Conservation (phyloP, 2,113 vertebrate species). For the Phoxinus phoxinus region DNA sequence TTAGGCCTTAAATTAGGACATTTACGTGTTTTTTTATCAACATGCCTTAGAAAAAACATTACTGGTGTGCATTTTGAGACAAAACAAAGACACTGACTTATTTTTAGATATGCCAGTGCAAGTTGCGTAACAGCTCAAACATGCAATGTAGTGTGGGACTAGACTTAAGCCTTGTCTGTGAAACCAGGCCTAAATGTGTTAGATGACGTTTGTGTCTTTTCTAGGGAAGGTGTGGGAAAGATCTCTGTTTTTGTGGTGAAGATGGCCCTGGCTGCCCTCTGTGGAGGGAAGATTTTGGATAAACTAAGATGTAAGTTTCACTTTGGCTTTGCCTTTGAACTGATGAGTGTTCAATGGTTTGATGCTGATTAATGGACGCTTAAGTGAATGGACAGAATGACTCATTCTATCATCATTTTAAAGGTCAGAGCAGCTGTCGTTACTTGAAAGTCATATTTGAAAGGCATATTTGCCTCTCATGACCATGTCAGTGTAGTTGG, state of each 20-base stretch:
- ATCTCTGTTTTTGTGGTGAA: slow-evolving; percentile 94
- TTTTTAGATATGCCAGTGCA: too few species aligned
- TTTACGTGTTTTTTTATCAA: too few species aligned
- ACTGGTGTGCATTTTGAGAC: too few species aligned
- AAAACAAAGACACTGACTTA: too few species aligned
- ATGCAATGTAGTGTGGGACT: too few species aligned
- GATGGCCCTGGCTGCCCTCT: slow-evolving; percentile 92
- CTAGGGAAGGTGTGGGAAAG: slow-evolving; percentile 94
- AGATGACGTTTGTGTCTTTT: slow-evolving; percentile 58
- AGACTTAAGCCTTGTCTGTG: too few species aligned
- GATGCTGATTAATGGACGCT: slow-evolving; percentile 49
- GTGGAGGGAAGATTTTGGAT: slow-evolving; percentile 98
- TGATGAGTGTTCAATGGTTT: slow-evolving; percentile 31
- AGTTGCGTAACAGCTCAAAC: too few species aligned
- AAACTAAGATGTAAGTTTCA: slow-evolving; percentile 96
- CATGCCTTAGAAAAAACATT: too few species aligned
- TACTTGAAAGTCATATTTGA: slow-evolving; percentile 42
- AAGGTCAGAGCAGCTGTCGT: slow-evolving; percentile 40
- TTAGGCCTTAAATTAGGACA: too few species aligned
- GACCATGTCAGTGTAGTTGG: slow-evolving; percentile 20
- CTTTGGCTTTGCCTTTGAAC: slow-evolving; percentile 40
- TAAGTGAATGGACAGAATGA: slow-evolving; percentile 19
- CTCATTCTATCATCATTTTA: slow-evolving; percentile 49
- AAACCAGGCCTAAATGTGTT: not conserved
- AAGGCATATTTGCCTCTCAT: slow-evolving; percentile 20